These are phyloP conservation scores for Mesoclemmys tuberculata DNA, from an alignment of 2,113 vertebrate genomes.

Conservation along the genomic window DNA sequence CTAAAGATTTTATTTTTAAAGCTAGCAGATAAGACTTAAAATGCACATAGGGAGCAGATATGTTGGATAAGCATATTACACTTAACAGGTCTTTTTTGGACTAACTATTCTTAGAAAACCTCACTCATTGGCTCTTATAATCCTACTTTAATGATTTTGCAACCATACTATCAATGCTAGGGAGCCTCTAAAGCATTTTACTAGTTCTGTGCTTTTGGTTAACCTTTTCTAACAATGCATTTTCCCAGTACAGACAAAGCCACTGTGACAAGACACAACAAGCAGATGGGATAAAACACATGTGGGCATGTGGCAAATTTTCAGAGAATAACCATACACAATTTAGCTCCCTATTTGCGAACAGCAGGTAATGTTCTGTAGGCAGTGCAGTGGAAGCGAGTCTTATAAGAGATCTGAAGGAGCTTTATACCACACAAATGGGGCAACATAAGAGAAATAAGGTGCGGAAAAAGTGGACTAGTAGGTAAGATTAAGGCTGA, in stretches of 20 bases:
- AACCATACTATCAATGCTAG: not conserved
- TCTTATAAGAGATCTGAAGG: not conserved
- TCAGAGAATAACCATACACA: not conserved
- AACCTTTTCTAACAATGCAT: not conserved
- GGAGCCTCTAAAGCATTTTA: not conserved
- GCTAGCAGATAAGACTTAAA: not conserved
- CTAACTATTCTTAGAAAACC: not conserved
- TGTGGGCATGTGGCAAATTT: not conserved
- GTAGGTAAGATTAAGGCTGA: not conserved
- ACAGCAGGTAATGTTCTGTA: not conserved
- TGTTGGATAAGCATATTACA: not conserved
- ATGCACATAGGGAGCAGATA: not conserved
- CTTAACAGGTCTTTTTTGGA: not conserved
- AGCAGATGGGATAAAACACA: not conserved
- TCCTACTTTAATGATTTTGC: not conserved
- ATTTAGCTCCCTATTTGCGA: not conserved
- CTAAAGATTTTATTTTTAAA: not conserved
- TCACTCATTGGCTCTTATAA: not conserved
- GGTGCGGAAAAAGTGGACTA: not conserved
- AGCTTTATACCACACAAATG: not conserved
- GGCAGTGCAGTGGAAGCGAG: not conserved
- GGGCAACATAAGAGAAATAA: not conserved
- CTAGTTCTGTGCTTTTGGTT: not conserved
- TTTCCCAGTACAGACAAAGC: not conserved
- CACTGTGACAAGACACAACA: not conserved